A percentile compares a stretch with the other conserved stretches of the same genome.
Evolutionary conservation across 2,888 invertebrate genomes (phyloP).

Genomic region (Thereva nobilitata): DNA sequence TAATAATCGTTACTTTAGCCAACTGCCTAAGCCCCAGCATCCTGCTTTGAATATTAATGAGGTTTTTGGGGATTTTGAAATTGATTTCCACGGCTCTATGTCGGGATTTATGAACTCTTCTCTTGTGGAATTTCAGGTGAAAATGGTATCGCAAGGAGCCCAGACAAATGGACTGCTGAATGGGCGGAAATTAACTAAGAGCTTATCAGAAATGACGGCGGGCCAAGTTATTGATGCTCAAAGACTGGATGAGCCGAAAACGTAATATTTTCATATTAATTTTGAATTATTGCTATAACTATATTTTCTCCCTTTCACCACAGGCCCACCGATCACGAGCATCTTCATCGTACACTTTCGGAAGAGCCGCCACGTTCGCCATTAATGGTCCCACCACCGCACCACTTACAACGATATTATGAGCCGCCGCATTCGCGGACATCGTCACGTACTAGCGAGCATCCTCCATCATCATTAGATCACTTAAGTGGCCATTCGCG

Average conservation of each 20-base stretch:
- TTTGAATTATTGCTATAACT: conserved; percentile 4
- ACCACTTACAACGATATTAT: conserved; percentile 45
- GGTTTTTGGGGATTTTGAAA: no score
- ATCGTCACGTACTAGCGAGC: conserved; percentile 42
- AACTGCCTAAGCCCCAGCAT: no score
- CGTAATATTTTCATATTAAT: conserved; percentile 8
- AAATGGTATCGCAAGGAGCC: conserved; percentile 88
- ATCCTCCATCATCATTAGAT: conserved; percentile 44
- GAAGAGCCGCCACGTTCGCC: conserved; percentile 79
- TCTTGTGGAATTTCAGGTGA: conserved; percentile 62
- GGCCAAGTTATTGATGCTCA: conserved; percentile 12
- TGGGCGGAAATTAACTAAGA: conserved; percentile 79
- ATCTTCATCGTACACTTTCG: conserved; percentile 80
- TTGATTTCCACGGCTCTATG: no score
- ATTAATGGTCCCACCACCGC: conserved; percentile 45
- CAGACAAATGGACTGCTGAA: conserved; percentile 82
- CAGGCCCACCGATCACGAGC: conserved; percentile 67
- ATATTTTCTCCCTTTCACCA: conserved; percentile 1
- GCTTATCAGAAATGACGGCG: conserved; percentile 76
- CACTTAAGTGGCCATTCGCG: conserved; percentile 46
- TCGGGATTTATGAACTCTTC: background rate
- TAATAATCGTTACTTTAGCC: no score
- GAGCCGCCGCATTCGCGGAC: conserved; percentile 49
- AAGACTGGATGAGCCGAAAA: conserved; percentile 14
- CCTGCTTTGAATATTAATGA: no score